These are phyloP conservation scores for Clarias gariepinus DNA, from an alignment of 2,113 vertebrate genomes.

Conservation along the genomic window DNA sequence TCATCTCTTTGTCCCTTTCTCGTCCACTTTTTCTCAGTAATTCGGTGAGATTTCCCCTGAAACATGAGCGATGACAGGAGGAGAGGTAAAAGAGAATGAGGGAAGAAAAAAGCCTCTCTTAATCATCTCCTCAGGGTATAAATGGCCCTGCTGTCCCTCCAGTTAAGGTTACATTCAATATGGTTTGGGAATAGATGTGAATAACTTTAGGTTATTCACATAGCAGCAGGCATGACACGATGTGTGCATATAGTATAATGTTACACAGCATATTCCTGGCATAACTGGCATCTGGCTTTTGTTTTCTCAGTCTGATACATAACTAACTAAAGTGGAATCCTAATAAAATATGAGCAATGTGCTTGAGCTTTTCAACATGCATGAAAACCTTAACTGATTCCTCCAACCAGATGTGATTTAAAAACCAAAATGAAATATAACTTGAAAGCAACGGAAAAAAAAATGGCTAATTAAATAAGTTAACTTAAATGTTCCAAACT, in stretches of 20 bases:
- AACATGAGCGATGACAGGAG: constrained; percentile 34
- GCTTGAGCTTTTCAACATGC: neutral
- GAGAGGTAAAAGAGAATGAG: constrained; percentile 21
- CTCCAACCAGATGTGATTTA: neutral
- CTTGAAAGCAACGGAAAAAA: neutral
- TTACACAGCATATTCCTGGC: constrained; percentile 14
- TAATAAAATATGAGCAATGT: neutral
- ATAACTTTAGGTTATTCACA: constrained; percentile 20
- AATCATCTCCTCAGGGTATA: constrained; percentile 41
- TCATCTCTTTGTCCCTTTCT: constrained; percentile 50
- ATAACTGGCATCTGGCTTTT: constrained; percentile 41
- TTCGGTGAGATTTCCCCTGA: constrained; percentile 26
- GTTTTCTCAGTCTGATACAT: constrained; percentile 7
- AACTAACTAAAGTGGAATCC: neutral
- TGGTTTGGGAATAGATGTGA: constrained; percentile 29
- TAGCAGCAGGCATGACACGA: constrained; percentile 35
- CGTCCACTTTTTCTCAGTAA: constrained; percentile 5
- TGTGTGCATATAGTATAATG: constrained; percentile 31
- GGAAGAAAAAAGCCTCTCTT: neutral
- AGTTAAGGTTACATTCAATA: constrained; percentile 46
- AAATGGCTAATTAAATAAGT: neutral
- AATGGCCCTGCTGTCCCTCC: constrained; percentile 43
- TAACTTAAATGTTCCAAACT: neutral
- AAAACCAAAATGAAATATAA: neutral
- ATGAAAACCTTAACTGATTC: neutral